Conservation (phyloP, 2,113 vertebrate species). For the Amia ocellicauda region DNA sequence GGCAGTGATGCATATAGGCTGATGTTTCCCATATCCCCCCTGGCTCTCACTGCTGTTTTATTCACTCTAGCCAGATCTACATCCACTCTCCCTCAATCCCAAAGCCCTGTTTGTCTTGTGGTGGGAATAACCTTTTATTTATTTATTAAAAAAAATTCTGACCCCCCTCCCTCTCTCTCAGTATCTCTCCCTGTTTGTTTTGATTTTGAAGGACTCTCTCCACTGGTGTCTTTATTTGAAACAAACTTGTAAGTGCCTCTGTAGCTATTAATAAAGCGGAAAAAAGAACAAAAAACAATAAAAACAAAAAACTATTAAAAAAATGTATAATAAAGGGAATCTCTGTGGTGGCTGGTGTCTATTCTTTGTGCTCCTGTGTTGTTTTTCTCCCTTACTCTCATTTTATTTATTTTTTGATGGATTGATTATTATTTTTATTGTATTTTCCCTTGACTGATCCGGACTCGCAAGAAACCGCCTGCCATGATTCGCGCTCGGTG, state of each 20-base stretch:
- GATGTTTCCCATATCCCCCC: too few species aligned
- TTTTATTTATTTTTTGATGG: not conserved
- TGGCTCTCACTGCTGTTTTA: not conserved
- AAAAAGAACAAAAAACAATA: slow-evolving; percentile 3
- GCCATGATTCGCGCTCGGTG: too few species aligned
- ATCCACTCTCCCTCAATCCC: not conserved
- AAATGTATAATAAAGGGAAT: slow-evolving; percentile 69
- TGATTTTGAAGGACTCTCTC: slow-evolving; percentile 25
- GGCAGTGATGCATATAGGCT: too few species aligned
- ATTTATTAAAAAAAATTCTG: too few species aligned
- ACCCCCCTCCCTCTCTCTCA: slow-evolving; percentile 27
- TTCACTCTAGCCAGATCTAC: not conserved
- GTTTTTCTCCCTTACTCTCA: slow-evolving; percentile 17
- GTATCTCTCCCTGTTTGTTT: slow-evolving; percentile 11
- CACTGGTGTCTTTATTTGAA: slow-evolving; percentile 32
- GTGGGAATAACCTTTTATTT: too few species aligned
- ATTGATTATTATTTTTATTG: not conserved
- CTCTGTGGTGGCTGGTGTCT: slow-evolving; percentile 67
- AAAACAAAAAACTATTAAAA: slow-evolving; percentile 56
- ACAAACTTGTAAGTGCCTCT: slow-evolving; percentile 65
- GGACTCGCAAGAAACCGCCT: not conserved
- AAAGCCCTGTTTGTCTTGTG: too few species aligned
- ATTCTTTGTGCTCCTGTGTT: slow-evolving; percentile 50
- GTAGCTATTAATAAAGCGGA: slow-evolving; percentile 54
- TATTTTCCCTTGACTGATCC: not conserved